phyloP scores from a whole-genome alignment of 2,888 invertebrate species.

The Ornithoptera alexandrae region DNA sequence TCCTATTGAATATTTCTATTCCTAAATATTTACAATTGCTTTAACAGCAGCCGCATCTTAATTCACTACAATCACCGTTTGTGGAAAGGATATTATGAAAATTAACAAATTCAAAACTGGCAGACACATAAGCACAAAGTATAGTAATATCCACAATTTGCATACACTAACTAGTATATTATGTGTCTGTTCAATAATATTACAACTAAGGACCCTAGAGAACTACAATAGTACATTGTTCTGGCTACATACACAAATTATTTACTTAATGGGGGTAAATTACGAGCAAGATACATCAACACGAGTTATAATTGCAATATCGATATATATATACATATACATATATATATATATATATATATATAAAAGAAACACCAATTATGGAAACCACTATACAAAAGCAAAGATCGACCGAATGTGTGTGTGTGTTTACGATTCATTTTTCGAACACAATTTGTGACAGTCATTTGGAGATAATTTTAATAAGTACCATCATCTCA shows the following conservation, averaged over 20 bases:
- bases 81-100: constrained; percentile 29
- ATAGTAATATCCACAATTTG: background rate
- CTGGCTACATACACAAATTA: constrained; percentile 7
- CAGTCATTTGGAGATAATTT: constrained; percentile 1
- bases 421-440: background rate
- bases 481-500: constrained; percentile 23
- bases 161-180: background rate
- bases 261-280: constrained; percentile 5
- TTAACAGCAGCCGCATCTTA: constrained; percentile 62
- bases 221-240: constrained; percentile 19
- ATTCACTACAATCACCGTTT: constrained; percentile 61
- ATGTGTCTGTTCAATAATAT: constrained; percentile 7
- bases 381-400: background rate
- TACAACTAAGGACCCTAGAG: constrained; percentile 23
- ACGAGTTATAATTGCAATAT: constrained; percentile 6
- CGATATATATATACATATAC: background rate
- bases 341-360: too few species aligned
- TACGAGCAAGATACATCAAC: background rate
- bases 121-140: background rate
- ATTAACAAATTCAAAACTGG: background rate
- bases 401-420: constrained; percentile 3
- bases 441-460: constrained; percentile 11
- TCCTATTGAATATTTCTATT: constrained; percentile 48
- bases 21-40: constrained; percentile 70
- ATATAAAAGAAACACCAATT: constrained; percentile 3